phyloP scores from a whole-genome alignment of 2,797 vertebrate species.

The Smutsia temminckii region DNA sequence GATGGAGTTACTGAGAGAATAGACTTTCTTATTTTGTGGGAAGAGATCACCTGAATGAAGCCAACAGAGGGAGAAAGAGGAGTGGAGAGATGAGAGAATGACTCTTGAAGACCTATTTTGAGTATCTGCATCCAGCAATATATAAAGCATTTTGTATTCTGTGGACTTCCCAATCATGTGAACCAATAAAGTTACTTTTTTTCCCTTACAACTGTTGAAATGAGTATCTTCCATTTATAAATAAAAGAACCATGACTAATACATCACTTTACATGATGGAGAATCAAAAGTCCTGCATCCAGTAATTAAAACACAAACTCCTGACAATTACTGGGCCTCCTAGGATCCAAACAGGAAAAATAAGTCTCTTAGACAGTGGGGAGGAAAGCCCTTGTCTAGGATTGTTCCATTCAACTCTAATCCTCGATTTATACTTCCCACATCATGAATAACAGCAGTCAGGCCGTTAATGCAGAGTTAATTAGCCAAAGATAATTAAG shows the following conservation, averaged over 20 bases:
- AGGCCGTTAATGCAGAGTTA: conserved; percentile 61
- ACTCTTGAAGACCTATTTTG: not conserved
- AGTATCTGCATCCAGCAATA: not conserved
- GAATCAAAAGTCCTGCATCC: not conserved
- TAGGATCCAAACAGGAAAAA: not conserved
- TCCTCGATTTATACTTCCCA: conserved; percentile 34
- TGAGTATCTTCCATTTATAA: not conserved
- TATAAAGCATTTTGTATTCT: not conserved
- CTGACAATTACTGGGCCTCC: not conserved
- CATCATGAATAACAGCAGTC: conserved; percentile 62
- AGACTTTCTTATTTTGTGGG: not conserved
- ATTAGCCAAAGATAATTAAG: conserved; percentile 74
- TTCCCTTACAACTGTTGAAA: not conserved
- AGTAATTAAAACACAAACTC: not conserved
- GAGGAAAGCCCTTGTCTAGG: conserved; percentile 18
- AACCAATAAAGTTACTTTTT: not conserved
- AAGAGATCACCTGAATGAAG: not conserved
- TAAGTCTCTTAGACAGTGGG: not conserved
- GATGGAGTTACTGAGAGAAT: not conserved
- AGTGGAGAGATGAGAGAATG: not conserved
- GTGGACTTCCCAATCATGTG: not conserved
- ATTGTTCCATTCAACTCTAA: not conserved
- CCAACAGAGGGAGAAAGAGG: not conserved
- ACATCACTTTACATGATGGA: not conserved
- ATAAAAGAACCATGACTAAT: conserved; percentile 6